Evolutionary conservation across 2,797 vertebrate genomes (phyloP).

Genomic region (Hippopotamyrus pictus): DNA sequence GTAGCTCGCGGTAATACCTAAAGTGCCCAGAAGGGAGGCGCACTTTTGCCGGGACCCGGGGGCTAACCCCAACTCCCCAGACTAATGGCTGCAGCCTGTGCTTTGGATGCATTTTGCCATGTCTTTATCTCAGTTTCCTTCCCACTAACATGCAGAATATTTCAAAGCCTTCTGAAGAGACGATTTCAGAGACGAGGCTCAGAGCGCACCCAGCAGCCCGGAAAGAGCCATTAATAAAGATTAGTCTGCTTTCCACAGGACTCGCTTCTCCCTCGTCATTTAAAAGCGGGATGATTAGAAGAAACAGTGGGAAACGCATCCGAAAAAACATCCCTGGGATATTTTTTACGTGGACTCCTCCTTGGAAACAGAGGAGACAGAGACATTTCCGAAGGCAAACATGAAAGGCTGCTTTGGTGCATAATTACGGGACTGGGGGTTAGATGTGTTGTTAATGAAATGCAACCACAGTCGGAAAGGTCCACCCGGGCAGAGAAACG

Average conservation of each 20-base stretch:
- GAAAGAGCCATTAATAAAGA: conserved; percentile 73
- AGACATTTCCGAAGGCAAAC: conserved; percentile 47
- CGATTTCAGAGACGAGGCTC: conserved; percentile 54
- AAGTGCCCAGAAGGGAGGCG: not conserved
- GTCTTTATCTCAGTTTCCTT: not conserved
- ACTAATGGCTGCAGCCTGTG: not conserved
- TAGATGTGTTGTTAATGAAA: conserved; percentile 48
- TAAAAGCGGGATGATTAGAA: conserved; percentile 61
- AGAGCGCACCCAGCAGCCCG: conserved; percentile 55
- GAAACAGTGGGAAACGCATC: conserved; percentile 41
- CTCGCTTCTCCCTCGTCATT: conserved; percentile 61
- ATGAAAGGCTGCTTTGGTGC: conserved; percentile 59
- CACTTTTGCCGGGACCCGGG: not conserved
- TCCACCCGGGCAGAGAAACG: not conserved
- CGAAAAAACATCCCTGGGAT: conserved; percentile 57
- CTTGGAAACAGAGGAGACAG: not conserved
- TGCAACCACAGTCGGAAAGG: conserved; percentile 24
- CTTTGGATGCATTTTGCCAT: not conserved
- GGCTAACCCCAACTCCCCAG: not conserved
- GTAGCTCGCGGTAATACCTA: not conserved
- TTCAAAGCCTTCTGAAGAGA: conserved; percentile 54
- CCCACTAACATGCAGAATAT: not conserved
- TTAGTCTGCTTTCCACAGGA: conserved; percentile 59
- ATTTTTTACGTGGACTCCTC: conserved; percentile 41
- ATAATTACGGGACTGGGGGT: conserved; percentile 60